Conservation (phyloP, 1,140 invertebrate genomes). For the Meteorus sp. region DNA sequence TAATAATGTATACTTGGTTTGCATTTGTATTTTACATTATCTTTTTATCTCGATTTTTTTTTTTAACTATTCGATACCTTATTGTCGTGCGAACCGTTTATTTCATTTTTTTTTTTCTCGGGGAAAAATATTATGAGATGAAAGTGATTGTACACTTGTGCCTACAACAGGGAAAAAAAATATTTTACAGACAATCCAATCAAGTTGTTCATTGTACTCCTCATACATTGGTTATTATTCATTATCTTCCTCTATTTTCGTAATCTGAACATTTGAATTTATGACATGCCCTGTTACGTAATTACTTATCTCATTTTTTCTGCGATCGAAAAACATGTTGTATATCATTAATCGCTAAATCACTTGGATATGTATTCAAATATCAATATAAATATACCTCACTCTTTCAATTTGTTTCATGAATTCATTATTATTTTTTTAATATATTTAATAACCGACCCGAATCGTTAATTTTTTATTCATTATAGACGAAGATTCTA, state of each 20-base stretch:
- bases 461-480: neutral
- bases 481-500: neutral
- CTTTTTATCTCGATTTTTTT: slow-evolving; percentile 33
- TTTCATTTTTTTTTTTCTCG: slow-evolving; percentile 35
- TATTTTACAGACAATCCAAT: neutral
- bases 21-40: slow-evolving; percentile 58
- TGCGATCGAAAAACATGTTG: slow-evolving; percentile 32
- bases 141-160: neutral
- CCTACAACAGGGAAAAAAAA: neutral
- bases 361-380: slow-evolving; percentile 42
- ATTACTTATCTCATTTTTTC: neutral
- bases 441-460: neutral
- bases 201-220: too few species aligned
- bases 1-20: slow-evolving; percentile 56
- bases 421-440: neutral
- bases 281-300: neutral
- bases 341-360: slow-evolving; percentile 32
- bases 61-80: slow-evolving; percentile 59
- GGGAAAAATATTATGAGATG: slow-evolving; percentile 5
- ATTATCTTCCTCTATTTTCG: too few species aligned
- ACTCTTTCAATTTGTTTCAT: slow-evolving; percentile 4
- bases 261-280: too few species aligned
- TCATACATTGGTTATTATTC: too few species aligned
- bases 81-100: slow-evolving; percentile 59
- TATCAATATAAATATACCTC: slow-evolving; percentile 36